phyloP scores from a whole-genome alignment of 2,888 invertebrate genomes.

The Scaeva pyrastri region DNA sequence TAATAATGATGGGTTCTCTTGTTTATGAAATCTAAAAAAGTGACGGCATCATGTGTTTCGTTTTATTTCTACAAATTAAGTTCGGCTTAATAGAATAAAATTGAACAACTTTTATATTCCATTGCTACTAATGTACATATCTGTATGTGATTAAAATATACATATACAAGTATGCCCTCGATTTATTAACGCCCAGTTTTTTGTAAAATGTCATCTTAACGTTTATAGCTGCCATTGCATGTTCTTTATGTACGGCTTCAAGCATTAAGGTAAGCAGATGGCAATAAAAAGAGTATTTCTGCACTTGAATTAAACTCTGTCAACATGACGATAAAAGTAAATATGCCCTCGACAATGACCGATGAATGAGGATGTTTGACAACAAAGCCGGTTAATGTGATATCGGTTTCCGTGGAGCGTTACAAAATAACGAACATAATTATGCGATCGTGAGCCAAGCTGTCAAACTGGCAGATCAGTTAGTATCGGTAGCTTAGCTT shows the following conservation, averaged over 20 bases:
- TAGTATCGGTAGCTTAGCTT: neutral
- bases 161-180: neutral
- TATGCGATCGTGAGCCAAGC: conserved; percentile 50
- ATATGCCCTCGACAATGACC: conserved; percentile 68
- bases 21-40: conserved; percentile 19
- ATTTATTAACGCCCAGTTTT: conserved; percentile 50
- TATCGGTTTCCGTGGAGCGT: conserved; percentile 51
- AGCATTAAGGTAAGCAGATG: conserved; percentile 6
- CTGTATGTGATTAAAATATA: neutral
- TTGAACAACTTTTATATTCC: conserved; percentile 41
- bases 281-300: conserved; percentile 30
- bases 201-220: conserved; percentile 39
- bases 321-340: neutral
- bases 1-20: conserved; percentile 36
- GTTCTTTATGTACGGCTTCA: conserved; percentile 13
- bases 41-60: conserved; percentile 29
- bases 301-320: conserved; percentile 50
- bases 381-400: conserved; percentile 45
- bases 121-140: conserved; percentile 5
- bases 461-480: conserved; percentile 38
- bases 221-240: conserved; percentile 12
- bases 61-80: conserved; percentile 25
- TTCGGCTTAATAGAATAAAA: conserved; percentile 11
- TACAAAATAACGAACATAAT: conserved; percentile 44
- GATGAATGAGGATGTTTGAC: conserved; percentile 65